Evolutionary conservation across 2,797 vertebrate species (phyloP).

Genomic region (Rhynchonycteris naso): DNA sequence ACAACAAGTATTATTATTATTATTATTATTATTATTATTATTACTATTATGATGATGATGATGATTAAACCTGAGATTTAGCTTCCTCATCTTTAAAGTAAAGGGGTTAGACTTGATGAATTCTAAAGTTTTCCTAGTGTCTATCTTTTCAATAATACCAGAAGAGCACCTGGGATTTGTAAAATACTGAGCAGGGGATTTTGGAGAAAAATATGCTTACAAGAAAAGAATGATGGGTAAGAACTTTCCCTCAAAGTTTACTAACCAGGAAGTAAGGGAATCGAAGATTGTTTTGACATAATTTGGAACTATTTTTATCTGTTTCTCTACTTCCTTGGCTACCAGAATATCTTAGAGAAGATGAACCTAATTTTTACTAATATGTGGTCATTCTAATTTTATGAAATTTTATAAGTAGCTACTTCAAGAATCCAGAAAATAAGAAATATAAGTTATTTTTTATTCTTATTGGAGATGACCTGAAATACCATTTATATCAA

Average conservation of each 20-base stretch:
- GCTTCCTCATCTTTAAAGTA: not conserved
- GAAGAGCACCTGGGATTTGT: not conserved
- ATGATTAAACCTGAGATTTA: not conserved
- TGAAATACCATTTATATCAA: not conserved
- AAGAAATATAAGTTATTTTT: not conserved
- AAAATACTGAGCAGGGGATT: not conserved
- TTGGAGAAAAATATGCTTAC: not conserved
- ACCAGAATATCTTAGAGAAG: not conserved
- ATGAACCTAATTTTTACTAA: not conserved
- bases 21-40: not conserved
- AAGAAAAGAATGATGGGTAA: not conserved
- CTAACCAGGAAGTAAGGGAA: not conserved
- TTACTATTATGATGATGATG: no score
- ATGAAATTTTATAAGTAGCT: not conserved
- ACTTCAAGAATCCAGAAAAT: not conserved
- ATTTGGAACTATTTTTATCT: not conserved
- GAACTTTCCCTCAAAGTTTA: not conserved
- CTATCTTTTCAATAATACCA: not conserved
- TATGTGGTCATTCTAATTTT: not conserved
- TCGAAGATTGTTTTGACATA: not conserved
- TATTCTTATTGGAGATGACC: not conserved
- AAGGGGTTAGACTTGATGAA: not conserved
- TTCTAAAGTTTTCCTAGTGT: not conserved
- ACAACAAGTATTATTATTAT: not conserved
- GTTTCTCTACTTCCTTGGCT: not conserved